A percentile compares a stretch with the other conserved stretches of the same genome.
Conservation (phyloP, 2,797 vertebrate genomes). For the Decapterus maruadsi region DNA sequence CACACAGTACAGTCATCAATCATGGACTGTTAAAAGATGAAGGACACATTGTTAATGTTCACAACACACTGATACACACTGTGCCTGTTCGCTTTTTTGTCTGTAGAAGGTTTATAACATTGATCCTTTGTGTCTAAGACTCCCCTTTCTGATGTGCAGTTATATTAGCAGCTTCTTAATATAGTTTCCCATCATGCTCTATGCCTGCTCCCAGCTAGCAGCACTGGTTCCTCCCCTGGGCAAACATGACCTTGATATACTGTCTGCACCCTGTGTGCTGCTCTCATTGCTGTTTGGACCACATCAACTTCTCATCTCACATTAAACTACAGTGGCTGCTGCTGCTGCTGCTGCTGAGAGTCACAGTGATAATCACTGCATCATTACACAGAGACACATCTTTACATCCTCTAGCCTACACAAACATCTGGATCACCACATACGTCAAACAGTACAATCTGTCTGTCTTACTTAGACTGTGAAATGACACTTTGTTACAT, state of each 20-base stretch:
- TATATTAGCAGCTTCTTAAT: conserved; percentile 56
- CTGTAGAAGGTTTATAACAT: not conserved
- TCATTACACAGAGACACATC: not conserved
- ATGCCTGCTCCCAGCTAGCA: conserved; percentile 59
- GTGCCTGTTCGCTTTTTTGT: not conserved
- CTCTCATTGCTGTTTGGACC: conserved; percentile 55
- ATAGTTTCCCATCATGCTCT: conserved; percentile 66
- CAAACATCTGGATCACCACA: not conserved
- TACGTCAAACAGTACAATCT: not conserved
- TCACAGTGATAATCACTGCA: not conserved
- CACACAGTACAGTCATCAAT: not conserved
- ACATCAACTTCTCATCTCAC: conserved; percentile 17
- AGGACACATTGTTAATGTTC: not conserved
- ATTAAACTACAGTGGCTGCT: not conserved
- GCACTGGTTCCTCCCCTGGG: conserved; percentile 67
- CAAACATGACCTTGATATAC: conserved; percentile 73
- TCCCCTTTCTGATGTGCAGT: conserved; percentile 24
- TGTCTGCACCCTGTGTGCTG: conserved; percentile 48
- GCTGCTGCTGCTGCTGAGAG: not conserved
- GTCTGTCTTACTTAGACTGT: not conserved
- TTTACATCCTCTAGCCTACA: not conserved
- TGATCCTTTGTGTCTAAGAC: conserved; percentile 22
- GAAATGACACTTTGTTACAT: not conserved
- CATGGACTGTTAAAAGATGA: not conserved
- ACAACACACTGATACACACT: not conserved